A percentile compares a stretch with the other conserved stretches of the same genome.
Evolutionary conservation across 2,113 vertebrate species (phyloP).

Genomic region (Zapornia atra): DNA sequence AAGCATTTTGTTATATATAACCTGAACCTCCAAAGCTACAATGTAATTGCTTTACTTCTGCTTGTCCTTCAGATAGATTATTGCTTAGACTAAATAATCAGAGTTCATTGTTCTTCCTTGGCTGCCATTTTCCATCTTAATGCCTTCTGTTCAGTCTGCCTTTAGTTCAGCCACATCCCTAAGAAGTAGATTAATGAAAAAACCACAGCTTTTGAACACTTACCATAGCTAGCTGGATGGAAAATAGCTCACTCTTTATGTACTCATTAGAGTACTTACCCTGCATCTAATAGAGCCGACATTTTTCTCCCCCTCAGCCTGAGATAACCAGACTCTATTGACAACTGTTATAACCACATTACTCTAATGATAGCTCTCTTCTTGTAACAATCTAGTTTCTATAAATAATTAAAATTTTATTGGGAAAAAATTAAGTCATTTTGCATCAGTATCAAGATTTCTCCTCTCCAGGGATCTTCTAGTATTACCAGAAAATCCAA

Average conservation of each 20-base stretch:
- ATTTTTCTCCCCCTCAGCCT: neutral
- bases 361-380: neutral
- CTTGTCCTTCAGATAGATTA: neutral
- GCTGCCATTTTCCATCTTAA: neutral
- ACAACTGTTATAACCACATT: neutral
- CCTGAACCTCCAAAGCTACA: neutral
- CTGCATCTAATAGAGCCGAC: neutral
- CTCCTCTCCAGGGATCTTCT: rapidly evolving
- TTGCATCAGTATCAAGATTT: neutral
- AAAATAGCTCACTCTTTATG: neutral
- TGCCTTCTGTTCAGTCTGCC: neutral
- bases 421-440: neutral
- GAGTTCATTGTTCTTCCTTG: neutral
- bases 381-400: neutral
- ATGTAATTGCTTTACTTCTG: neutral
- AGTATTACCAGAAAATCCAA: neutral
- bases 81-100: neutral
- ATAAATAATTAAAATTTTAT: neutral
- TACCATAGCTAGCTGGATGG: neutral
- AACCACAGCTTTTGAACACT: neutral
- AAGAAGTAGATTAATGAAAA: neutral
- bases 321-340: neutral
- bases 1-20: neutral
- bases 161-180: neutral
- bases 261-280: neutral